Conservation (phyloP, 2,888 invertebrate species). For the Dryobotodes eremita region DNA sequence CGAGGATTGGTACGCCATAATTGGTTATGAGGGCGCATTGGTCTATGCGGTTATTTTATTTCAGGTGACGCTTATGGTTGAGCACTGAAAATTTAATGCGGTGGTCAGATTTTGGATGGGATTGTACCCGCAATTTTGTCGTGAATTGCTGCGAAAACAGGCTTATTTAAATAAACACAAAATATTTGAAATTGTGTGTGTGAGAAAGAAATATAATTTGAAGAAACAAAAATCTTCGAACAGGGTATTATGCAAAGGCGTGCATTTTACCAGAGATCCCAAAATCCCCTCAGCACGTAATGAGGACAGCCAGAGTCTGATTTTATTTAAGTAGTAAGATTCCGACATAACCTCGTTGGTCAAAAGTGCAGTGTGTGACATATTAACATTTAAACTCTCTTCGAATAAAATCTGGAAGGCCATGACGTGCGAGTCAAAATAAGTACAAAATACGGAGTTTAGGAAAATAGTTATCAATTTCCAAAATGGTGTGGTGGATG, state of each 20-base stretch:
- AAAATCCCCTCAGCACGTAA: not conserved
- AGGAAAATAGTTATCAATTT: not conserved
- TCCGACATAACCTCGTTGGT: not conserved
- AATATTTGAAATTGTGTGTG: not conserved
- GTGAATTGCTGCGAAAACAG: constrained; percentile 17
- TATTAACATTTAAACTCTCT: not conserved
- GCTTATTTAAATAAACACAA: constrained; percentile 35
- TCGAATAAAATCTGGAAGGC: constrained; percentile 46
- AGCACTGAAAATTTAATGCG: constrained; percentile 40
- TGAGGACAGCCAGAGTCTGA: not conserved
- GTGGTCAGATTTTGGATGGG: constrained; percentile 45
- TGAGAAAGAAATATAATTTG: not conserved
- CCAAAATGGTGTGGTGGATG: constrained; percentile 67
- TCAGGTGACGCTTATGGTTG: constrained; percentile 30
- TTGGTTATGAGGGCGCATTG: constrained; percentile 50
- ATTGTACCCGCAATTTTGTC: constrained; percentile 26
- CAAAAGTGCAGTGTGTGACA: not conserved
- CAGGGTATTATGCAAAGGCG: not conserved
- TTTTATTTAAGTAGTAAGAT: not conserved
- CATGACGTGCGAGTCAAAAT: constrained; percentile 19
- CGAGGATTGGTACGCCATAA: constrained; percentile 54
- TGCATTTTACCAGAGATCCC: not conserved
- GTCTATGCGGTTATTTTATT: constrained; percentile 43
- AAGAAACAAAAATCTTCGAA: not conserved
- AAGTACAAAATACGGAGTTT: not conserved